Conservation (phyloP, 2,797 vertebrate species). For the Siniperca scherzeri region DNA sequence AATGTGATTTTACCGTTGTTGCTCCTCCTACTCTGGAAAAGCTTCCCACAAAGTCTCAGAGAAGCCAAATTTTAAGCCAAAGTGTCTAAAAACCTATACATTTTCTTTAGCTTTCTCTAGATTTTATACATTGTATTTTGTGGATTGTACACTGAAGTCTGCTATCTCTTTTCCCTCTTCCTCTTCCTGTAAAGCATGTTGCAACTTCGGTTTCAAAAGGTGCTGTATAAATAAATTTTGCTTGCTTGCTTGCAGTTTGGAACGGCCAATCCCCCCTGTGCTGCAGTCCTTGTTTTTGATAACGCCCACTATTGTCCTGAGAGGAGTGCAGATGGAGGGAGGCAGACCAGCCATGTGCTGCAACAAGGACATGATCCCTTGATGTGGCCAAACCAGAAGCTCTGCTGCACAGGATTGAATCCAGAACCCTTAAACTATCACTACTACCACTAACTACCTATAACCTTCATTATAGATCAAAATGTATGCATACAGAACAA, state of each 20-base stretch:
- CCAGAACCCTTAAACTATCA: not conserved
- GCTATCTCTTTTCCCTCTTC: not conserved
- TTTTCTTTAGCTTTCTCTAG: not conserved
- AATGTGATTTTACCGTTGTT: not conserved
- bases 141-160: not conserved
- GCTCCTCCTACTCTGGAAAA: not conserved
- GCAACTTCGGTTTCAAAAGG: not conserved
- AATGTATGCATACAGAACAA: not conserved
- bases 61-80: not conserved
- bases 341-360: slow-evolving; percentile 23
- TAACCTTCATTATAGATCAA: not conserved
- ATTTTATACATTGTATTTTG: not conserved
- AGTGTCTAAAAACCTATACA: not conserved
- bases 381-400: slow-evolving; percentile 24
- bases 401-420: not conserved
- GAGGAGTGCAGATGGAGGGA: not conserved
- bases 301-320: slow-evolving; percentile 6
- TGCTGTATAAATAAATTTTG: not conserved
- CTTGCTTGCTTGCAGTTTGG: slow-evolving; percentile 9
- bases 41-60: not conserved
- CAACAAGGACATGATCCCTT: slow-evolving; percentile 4
- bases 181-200: too few species aligned
- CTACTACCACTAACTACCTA: not conserved
- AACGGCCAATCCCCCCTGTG: not conserved
- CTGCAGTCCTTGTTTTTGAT: slow-evolving; percentile 4